Conservation (phyloP, 2,113 vertebrate species). For the Aix galericulata region DNA sequence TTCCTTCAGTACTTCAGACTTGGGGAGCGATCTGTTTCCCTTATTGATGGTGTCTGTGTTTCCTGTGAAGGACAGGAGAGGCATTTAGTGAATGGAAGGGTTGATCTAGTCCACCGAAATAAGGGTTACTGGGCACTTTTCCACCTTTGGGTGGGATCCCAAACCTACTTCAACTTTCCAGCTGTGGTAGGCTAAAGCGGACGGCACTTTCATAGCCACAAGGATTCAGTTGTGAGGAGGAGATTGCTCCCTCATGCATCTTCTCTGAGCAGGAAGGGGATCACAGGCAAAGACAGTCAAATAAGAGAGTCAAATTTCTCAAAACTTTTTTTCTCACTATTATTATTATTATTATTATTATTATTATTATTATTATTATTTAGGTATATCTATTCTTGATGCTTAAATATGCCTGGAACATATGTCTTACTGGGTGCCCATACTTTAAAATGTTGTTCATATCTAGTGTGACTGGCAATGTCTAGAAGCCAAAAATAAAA, state of each 20-base stretch:
- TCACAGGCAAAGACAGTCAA: background rate
- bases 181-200: background rate
- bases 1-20: background rate
- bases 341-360: no score
- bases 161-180: background rate
- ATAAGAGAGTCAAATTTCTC: background rate
- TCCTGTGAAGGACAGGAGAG: background rate
- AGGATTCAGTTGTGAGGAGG: background rate
- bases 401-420: background rate
- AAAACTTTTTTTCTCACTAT: background rate
- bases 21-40: background rate
- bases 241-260: background rate
- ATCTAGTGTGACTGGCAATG: background rate
- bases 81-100: background rate
- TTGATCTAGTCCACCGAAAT: background rate
- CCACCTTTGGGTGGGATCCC: background rate
- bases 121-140: no score
- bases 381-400: background rate
- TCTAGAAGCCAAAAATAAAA: background rate
- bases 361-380: no score
- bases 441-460: background rate
- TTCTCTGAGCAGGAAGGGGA: background rate
- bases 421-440: background rate
- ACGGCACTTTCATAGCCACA: background rate
- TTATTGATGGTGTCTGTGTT: background rate